Percentiles rank a stretch among this genome's conserved stretches.
Evolutionary conservation across 2,888 invertebrate species (phyloP).

Genomic region (Tineola bisselliella): DNA sequence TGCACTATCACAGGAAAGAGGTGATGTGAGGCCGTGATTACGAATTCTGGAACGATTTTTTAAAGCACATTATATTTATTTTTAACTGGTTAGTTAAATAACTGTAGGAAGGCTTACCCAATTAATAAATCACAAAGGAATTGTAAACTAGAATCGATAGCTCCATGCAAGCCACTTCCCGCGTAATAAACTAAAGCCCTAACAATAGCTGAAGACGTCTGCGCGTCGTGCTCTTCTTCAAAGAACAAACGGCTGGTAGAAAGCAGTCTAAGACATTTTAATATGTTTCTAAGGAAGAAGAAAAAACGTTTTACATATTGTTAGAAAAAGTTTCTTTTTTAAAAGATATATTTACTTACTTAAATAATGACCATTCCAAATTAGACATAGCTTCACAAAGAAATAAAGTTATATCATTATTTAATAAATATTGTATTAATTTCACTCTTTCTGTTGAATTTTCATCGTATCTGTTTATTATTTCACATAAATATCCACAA

Average conservation of each 20-base stretch:
- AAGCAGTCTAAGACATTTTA: conserved; percentile 39
- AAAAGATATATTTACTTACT: conserved; percentile 31
- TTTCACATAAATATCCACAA: conserved; percentile 48
- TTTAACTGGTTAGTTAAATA: too few relatives aligned
- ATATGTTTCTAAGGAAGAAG: conserved; percentile 29
- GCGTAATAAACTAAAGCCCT: conserved; percentile 45
- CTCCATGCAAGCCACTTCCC: conserved; percentile 30
- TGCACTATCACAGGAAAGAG: conserved; percentile 51
- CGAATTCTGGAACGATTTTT: conserved; percentile 33
- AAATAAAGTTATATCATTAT: conserved; percentile 54
- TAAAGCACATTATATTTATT: too few relatives aligned
- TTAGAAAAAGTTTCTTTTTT: too few relatives aligned
- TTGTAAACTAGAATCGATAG: conserved; percentile 43
- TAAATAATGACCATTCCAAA: conserved; percentile 48
- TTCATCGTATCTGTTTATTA: conserved; percentile 37
- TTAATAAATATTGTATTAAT: conserved; percentile 46
- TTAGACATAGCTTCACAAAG: conserved; percentile 56
- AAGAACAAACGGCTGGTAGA: conserved; percentile 45
- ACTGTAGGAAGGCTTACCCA: too few relatives aligned
- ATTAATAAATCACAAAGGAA: conserved; percentile 51
- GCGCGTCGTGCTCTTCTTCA: conserved; percentile 44
- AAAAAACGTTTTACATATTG: too few relatives aligned
- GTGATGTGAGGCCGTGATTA: conserved; percentile 33
- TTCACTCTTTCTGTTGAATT: conserved; percentile 36
- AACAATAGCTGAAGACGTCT: conserved; percentile 39